Base-by-base conservation (phyloP, 1,140 invertebrate genomes). In the Sycophaga agraensis region DNA sequence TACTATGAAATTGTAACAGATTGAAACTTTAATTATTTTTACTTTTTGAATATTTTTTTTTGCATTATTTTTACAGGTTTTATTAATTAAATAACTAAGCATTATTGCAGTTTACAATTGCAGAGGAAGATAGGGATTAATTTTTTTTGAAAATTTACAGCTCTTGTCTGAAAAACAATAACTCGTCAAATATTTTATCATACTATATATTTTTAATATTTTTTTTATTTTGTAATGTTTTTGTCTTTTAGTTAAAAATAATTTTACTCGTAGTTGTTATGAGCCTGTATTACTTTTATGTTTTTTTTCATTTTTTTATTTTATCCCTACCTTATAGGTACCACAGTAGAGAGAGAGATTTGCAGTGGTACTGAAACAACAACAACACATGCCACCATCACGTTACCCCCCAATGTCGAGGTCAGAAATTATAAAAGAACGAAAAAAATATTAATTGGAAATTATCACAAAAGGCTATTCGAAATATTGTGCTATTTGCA, bases 321-420 rank as follows among this genome's bases (percentile, higher is more conserved):
- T 61, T 58, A 58, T 59, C 55, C 63, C 50, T 35, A 66, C 54
- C 69, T 63, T 60, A 63, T 70, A 80, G 78, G 77, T 71, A 79
- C 76, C 53, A 79, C 73, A 35, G 73, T 80, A 76, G 78, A 80
- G 67, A 75, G 77, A 73, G 78, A 80, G 69, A 79, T 79, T 69
- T 54, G 68, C 60, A 79, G 75, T 65, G 78, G 77, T 68, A 77
- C 72, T 21, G 78, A 80, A 72, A 80, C 77, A 66, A 79, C 78
- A 63, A 79, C 76, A 51, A 80, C 77, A 69, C 78, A 77, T 55
- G 78, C 78, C 62, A 80, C 77, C 64, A 79, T 80, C 67, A 79
- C 77, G 65, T 70, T 80, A 64, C 77, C 77, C 64, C 71, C 77
- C 42, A 75, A 76, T 68, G 78, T 80, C 55, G 78, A 80, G 78